Evolutionary conservation across 2,888 invertebrate species (phyloP).

Genomic region (Leptarthrus brevirostris): DNA sequence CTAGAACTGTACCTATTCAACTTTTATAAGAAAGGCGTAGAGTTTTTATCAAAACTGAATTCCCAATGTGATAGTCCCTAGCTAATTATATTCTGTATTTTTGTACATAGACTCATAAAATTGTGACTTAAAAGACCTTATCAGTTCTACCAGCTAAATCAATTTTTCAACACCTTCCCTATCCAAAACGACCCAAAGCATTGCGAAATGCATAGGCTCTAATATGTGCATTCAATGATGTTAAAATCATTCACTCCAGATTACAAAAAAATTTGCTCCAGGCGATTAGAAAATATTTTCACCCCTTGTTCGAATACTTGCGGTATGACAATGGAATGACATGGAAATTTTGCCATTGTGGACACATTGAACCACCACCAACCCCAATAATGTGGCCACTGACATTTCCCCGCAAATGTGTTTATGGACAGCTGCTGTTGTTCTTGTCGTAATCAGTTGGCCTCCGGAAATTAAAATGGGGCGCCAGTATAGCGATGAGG

Average conservation of each 20-base stretch:
- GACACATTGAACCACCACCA: conserved; percentile 5
- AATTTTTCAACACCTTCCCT: too few species aligned
- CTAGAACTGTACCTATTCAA: too few species aligned
- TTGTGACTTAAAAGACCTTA: too few species aligned
- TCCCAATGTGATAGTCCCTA: too few species aligned
- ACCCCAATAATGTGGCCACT: conserved; percentile 19
- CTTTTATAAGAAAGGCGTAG: too few species aligned
- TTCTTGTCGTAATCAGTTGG: conserved; percentile 54
- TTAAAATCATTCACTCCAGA: background rate
- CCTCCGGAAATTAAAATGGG: conserved; percentile 53
- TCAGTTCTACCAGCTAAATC: too few species aligned
- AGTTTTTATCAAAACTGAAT: too few species aligned
- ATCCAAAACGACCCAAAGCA: too few species aligned
- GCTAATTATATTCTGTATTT: too few species aligned
- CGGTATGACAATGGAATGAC: conserved; percentile 47
- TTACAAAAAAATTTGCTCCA: conserved; percentile 28
- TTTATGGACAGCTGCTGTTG: conserved; percentile 54
- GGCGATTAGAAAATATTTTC: conserved; percentile 52
- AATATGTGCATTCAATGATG: background rate
- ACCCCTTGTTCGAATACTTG: conserved; percentile 43
- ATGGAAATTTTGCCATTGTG: conserved; percentile 34
- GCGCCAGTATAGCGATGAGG: conserved; percentile 14
- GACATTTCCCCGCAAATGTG: conserved; percentile 53
- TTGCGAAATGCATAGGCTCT: too few species aligned
- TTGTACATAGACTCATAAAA: too few species aligned